Evolutionary conservation across 2,113 vertebrate species (phyloP).

Genomic region (Kryptolebias marmoratus): DNA sequence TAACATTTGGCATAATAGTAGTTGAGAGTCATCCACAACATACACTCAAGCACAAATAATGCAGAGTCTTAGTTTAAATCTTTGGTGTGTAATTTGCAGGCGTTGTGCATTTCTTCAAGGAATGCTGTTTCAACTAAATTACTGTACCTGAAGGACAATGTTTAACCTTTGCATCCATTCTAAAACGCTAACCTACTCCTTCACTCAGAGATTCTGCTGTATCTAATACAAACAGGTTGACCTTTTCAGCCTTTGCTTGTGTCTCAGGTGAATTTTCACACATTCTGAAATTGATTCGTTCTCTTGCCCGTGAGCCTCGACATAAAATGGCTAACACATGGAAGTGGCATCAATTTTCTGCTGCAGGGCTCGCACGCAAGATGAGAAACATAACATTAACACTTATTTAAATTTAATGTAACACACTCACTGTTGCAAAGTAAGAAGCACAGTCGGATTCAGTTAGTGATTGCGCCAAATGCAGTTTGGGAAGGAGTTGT

Average conservation of each 20-base stretch:
- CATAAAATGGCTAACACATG: constrained; percentile 50
- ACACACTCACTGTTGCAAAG: constrained; percentile 12
- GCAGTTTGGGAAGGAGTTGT: constrained; percentile 7
- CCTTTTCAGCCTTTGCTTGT: constrained; percentile 57
- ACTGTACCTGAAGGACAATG: constrained; percentile 19
- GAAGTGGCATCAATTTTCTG: constrained; percentile 36
- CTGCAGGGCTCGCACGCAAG: constrained; percentile 21
- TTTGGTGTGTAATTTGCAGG: too few species aligned
- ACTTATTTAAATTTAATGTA: constrained; percentile 30
- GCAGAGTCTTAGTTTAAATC: too few species aligned
- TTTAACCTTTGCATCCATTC: constrained; percentile 31
- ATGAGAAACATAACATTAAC: constrained; percentile 24
- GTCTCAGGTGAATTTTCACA: constrained; percentile 62
- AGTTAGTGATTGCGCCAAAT: constrained; percentile 36
- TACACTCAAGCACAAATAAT: too few species aligned
- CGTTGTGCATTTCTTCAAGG: not conserved
- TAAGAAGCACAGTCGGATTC: constrained; percentile 16
- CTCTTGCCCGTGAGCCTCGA: constrained; percentile 44
- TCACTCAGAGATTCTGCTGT: constrained; percentile 38
- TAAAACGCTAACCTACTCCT: constrained; percentile 10
- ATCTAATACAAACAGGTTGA: constrained; percentile 56
- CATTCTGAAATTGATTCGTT: constrained; percentile 65
- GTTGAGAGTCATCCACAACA: too few species aligned
- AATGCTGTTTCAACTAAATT: not conserved
- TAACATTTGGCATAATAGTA: too few species aligned